Evolutionary conservation across 2,797 vertebrate genomes (phyloP).

Genomic region (Spheniscus humboldti): DNA sequence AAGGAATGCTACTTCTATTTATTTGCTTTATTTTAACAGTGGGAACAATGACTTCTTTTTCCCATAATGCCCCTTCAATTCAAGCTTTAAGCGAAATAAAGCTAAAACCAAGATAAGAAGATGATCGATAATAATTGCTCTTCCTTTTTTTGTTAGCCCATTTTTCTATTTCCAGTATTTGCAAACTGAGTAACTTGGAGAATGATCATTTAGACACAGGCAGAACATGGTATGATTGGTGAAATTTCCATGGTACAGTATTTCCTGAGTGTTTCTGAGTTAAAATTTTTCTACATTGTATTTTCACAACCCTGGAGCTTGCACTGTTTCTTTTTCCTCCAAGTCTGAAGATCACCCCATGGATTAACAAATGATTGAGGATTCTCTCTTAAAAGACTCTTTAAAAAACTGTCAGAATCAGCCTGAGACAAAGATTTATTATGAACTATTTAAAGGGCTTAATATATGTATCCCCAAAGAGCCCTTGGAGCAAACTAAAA

Average conservation of each 20-base stretch:
- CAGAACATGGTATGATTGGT: background rate
- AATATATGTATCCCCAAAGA: slow-evolving; percentile 88
- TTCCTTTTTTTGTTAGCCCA: background rate
- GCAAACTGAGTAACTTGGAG: slow-evolving; percentile 20
- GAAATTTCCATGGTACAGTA: slow-evolving; percentile 25
- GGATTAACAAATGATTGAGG: slow-evolving; percentile 87
- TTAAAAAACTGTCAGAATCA: slow-evolving; percentile 86
- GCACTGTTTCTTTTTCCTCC: slow-evolving; percentile 65
- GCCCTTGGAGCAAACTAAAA: slow-evolving; percentile 84
- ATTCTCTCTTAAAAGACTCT: slow-evolving; percentile 86
- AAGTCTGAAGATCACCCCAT: slow-evolving; percentile 81
- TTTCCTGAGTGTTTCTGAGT: slow-evolving; percentile 66
- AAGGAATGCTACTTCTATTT: background rate
- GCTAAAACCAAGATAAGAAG: background rate
- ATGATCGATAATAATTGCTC: slow-evolving; percentile 9
- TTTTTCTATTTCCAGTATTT: slow-evolving; percentile 13
- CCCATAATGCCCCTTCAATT: background rate
- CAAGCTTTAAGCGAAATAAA: background rate
- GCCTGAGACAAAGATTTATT: slow-evolving; percentile 86
- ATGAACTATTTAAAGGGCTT: slow-evolving; percentile 87
- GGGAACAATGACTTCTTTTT: background rate
- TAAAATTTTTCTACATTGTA: slow-evolving; percentile 63
- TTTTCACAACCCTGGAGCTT: slow-evolving; percentile 68
- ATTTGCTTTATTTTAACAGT: slow-evolving; percentile 14
- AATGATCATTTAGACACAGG: slow-evolving; percentile 19